These are phyloP conservation scores for Panthera leo DNA, from an alignment of 2,113 vertebrate genomes.

Conservation along the genomic window DNA sequence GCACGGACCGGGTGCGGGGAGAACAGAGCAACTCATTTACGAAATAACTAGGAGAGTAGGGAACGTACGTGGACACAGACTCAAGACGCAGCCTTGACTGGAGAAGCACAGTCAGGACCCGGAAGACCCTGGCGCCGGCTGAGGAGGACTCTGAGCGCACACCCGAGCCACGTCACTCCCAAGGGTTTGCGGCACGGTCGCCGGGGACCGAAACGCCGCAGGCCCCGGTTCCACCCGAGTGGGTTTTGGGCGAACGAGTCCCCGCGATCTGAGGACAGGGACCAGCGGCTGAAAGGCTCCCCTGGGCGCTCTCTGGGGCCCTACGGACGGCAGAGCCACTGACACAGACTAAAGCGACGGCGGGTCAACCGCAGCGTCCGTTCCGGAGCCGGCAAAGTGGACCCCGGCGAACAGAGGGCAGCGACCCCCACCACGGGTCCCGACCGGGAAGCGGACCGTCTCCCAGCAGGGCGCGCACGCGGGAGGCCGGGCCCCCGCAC, in stretches of 20 bases:
- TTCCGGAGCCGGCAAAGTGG: background rate
- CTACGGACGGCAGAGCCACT: background rate
- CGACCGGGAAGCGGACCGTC: accelerated
- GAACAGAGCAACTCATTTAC: background rate
- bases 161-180: accelerated
- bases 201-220: background rate
- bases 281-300: background rate
- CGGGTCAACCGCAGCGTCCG: background rate
- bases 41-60: background rate
- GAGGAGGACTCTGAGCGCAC: background rate
- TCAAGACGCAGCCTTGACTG: background rate
- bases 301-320: background rate
- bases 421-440: background rate
- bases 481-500: background rate
- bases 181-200: background rate
- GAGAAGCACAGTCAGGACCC: background rate
- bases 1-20: accelerated
- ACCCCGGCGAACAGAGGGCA: background rate
- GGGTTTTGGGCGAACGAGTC: background rate
- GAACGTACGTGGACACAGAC: background rate
- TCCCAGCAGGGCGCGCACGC: background rate
- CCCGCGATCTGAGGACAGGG: background rate
- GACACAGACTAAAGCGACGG: background rate
- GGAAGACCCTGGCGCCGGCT: accelerated
- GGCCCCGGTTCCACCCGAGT: background rate